Evolutionary conservation across 1,140 invertebrate species (phyloP).

Genomic region (Ceratina japonica): DNA sequence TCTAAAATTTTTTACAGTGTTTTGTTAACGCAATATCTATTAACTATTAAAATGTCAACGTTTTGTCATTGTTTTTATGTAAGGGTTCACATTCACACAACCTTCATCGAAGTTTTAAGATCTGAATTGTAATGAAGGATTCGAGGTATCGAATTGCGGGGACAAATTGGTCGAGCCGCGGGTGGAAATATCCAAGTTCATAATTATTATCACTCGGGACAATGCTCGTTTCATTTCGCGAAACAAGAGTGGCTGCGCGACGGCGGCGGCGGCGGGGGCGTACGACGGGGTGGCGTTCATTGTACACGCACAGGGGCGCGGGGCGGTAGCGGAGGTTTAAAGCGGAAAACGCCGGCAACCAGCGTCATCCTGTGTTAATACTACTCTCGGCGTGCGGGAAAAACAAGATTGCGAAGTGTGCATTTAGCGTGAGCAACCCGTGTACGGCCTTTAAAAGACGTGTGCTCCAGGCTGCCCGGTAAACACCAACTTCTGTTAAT

Average conservation of each 20-base stretch:
- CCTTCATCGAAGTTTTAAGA: no score
- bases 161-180: background rate
- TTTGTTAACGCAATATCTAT: no score
- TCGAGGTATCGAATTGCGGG: no score
- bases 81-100: no score
- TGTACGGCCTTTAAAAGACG: constrained; percentile 9
- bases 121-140: no score
- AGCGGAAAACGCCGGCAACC: constrained; percentile 7
- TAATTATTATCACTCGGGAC: constrained; percentile 23
- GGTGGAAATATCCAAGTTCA: background rate
- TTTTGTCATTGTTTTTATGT: no score
- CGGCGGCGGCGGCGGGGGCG: background rate
- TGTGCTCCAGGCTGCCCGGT: background rate
- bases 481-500: constrained; percentile 6
- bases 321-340: background rate
- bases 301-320: background rate
- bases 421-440: background rate
- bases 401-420: constrained; percentile 25
- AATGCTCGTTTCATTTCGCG: constrained; percentile 14
- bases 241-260: constrained; percentile 13
- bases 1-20: no score
- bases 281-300: background rate
- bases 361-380: constrained; percentile 28
- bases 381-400: constrained; percentile 16
- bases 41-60: no score